These are phyloP conservation scores for Cygnus atratus DNA, from an alignment of 2,113 vertebrate species.

Conservation along the genomic window DNA sequence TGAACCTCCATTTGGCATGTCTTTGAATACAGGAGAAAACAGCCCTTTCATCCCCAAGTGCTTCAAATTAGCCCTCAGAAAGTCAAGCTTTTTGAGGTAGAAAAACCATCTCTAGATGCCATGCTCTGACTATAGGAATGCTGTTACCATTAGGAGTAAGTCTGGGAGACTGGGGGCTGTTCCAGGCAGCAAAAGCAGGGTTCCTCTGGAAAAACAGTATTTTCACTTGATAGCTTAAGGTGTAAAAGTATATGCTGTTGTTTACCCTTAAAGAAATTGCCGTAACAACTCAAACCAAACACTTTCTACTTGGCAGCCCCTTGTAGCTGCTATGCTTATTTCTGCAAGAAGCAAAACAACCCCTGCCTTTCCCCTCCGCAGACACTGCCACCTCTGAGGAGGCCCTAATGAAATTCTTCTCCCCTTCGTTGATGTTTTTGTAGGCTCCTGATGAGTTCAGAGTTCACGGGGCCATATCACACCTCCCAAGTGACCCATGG, in stretches of 20 bases:
- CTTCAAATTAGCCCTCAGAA: conserved; percentile 3
- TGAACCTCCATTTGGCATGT: neutral
- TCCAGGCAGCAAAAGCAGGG: neutral
- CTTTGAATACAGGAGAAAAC: neutral
- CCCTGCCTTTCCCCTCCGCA: neutral
- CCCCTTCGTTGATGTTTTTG: conserved; percentile 42
- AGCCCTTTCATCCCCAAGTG: neutral
- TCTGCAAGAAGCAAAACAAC: conserved; percentile 34
- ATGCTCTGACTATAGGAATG: neutral
- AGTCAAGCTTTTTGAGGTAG: neutral
- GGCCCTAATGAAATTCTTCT: conserved; percentile 71
- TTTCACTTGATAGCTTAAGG: neutral
- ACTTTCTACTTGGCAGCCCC: neutral
- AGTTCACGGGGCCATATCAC: conserved; percentile 67
- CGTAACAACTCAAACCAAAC: conserved; percentile 4
- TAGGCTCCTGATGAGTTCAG: conserved; percentile 65
- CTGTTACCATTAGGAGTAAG: neutral
- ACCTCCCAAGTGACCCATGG: conserved; percentile 59
- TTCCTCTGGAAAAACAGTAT: neutral
- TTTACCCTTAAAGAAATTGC: conserved; percentile 36
- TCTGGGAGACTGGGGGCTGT: neutral
- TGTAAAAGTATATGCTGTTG: conserved; percentile 30
- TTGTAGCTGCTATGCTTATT: conserved; percentile 27
- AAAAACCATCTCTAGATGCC: neutral
- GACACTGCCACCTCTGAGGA: conserved; percentile 32